phyloP scores from a whole-genome alignment of 2,797 vertebrate species.

The Streptopelia turtur region DNA sequence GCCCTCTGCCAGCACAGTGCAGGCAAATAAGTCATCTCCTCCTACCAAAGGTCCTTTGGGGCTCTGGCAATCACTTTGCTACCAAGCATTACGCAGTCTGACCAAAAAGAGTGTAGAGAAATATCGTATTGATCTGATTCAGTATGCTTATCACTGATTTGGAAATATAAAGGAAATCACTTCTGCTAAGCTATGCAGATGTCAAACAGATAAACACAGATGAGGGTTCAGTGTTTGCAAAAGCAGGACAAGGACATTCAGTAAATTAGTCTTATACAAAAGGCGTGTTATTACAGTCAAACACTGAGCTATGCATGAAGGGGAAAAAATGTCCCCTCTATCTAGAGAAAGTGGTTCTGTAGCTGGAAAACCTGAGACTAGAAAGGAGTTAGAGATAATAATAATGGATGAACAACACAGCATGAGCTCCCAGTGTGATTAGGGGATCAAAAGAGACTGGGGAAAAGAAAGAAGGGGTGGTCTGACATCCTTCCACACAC shows the following conservation, averaged over 20 bases:
- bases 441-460: not conserved
- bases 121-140: not conserved
- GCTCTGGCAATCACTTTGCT: not conserved
- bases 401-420: not conserved
- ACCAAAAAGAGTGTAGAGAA: not conserved
- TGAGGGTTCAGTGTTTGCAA: not conserved
- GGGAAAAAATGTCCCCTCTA: not conserved
- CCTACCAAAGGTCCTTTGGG: not conserved
- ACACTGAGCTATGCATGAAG: not conserved
- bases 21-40: not conserved
- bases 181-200: not conserved
- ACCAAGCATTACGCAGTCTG: fast-evolving
- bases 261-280: not conserved
- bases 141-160: not conserved
- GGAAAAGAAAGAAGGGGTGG: not conserved
- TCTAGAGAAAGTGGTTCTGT: not conserved
- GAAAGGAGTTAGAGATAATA: not conserved
- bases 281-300: not conserved
- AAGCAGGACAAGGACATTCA: not conserved
- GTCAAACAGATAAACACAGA: not conserved
- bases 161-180: not conserved
- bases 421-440: not conserved
- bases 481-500: not conserved
- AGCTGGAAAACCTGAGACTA: not conserved
- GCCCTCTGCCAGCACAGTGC: not conserved